phyloP scores from a whole-genome alignment of 2,888 invertebrate genomes.

The Glaucopsyche alexis region DNA sequence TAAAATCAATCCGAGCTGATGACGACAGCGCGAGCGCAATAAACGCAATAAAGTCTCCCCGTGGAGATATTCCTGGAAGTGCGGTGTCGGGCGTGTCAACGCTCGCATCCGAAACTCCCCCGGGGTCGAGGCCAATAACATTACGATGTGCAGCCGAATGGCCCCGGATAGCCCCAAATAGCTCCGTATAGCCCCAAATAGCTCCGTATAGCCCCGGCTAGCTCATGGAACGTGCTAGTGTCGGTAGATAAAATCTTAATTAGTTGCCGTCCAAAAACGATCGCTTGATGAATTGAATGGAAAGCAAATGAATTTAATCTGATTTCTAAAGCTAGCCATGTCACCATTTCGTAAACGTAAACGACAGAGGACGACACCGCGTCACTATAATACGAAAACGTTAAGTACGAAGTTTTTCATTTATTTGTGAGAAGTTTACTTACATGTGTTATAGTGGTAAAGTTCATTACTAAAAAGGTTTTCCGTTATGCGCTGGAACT shows the following conservation, averaged over 20 bases:
- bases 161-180: neutral
- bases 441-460: too few species aligned
- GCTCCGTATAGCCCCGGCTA: neutral
- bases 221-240: neutral
- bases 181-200: neutral
- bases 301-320: neutral
- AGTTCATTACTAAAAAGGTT: too few species aligned
- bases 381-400: too few species aligned
- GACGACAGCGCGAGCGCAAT: neutral
- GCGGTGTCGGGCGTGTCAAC: slow-evolving; percentile 23
- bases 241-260: neutral
- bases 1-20: neutral
- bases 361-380: too few species aligned
- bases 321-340: neutral
- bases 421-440: too few species aligned
- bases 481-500: too few species aligned
- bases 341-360: too few species aligned
- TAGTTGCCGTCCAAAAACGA: neutral
- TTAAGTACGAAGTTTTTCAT: too few species aligned
- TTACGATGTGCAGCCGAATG: slow-evolving; percentile 18
- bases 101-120: slow-evolving; percentile 2
- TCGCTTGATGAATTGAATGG: neutral
- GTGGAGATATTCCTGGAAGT: neutral
- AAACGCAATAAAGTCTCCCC: slow-evolving; percentile 18
- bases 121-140: slow-evolving; percentile 14